These are phyloP conservation scores for Cirrhinus mrigala DNA, from an alignment of 2,797 vertebrate species.

Conservation along the genomic window DNA sequence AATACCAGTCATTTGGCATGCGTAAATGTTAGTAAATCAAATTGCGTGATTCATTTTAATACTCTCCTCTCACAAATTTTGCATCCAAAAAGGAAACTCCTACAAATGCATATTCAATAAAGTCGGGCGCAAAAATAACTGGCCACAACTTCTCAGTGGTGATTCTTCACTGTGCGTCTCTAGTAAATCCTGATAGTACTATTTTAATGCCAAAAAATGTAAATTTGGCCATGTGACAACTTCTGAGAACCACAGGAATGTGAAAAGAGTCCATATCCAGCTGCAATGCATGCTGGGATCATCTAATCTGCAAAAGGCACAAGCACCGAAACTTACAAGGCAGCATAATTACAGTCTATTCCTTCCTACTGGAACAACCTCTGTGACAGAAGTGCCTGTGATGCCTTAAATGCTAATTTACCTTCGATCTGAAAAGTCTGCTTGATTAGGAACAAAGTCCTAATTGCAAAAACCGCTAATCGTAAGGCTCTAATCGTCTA, in stretches of 20 bases:
- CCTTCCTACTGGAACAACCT: neutral
- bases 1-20: no score
- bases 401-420: conserved; percentile 26
- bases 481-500: conserved; percentile 22
- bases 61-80: no score
- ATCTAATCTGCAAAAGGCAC: neutral
- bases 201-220: no score
- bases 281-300: conserved; percentile 11
- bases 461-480: conserved; percentile 39
- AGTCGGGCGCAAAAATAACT: no score
- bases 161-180: no score
- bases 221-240: neutral
- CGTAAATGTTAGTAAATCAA: no score
- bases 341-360: neutral
- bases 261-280: neutral
- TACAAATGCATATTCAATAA: no score
- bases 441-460: conserved; percentile 37
- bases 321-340: neutral
- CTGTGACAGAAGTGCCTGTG: neutral
- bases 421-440: conserved; percentile 23
- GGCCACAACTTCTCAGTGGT: no score
- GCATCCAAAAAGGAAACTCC: no score
- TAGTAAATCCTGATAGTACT: no score
- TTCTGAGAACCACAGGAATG: neutral
- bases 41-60: no score